Evolutionary conservation across 2,888 invertebrate genomes (phyloP).

Genomic region (Conops quadrifasciatus): DNA sequence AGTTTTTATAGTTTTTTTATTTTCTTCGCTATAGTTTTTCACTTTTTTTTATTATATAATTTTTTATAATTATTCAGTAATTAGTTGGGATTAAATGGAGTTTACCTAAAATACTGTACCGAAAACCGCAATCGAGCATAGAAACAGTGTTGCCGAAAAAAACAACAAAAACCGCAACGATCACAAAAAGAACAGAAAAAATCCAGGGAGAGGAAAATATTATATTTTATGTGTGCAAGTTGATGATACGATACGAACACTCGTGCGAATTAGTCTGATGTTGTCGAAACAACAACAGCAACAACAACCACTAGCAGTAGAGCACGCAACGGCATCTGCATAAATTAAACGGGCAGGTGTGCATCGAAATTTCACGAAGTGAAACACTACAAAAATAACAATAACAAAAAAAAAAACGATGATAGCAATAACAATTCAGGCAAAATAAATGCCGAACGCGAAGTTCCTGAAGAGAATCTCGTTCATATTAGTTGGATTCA

Average conservation of each 20-base stretch:
- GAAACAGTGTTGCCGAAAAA: background rate
- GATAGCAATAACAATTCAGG: background rate
- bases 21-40: no score
- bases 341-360: slow-evolving; percentile 39
- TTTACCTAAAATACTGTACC: no score
- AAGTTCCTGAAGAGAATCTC: slow-evolving; percentile 6
- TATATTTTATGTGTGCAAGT: slow-evolving; percentile 5
- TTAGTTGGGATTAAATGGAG: no score
- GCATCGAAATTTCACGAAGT: background rate
- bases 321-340: slow-evolving; percentile 31
- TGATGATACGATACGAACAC: slow-evolving; percentile 4
- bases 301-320: slow-evolving; percentile 10
- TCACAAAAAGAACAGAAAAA: background rate
- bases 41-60: no score
- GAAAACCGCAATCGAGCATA: no score
- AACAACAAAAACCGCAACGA: background rate
- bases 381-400: no score
- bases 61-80: no score
- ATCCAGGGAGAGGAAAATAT: slow-evolving; percentile 2
- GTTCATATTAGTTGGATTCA: background rate
- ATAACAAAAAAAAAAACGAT: background rate
- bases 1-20: no score
- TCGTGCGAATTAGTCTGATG: slow-evolving; percentile 10
- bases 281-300: slow-evolving; percentile 1
- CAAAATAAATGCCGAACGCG: slow-evolving; percentile 4